Conservation (phyloP, 2,113 vertebrate species). For the Poeciliopsis prolifica region DNA sequence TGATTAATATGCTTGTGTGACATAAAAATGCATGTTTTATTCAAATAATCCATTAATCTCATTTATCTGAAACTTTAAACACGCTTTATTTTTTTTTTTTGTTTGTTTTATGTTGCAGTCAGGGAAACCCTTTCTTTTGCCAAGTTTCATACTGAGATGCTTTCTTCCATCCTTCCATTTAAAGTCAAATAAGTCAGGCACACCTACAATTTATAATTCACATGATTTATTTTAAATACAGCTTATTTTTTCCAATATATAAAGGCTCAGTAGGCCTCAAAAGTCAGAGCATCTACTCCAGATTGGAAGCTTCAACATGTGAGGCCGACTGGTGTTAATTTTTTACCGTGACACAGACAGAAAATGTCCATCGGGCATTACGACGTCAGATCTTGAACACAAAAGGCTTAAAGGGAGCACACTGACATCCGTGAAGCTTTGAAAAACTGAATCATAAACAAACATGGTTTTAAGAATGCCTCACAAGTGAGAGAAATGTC, state of each 20-base stretch:
- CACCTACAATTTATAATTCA: conserved; percentile 27
- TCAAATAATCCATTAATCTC: conserved; percentile 13
- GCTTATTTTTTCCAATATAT: conserved; percentile 74
- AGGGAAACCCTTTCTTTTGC: not conserved
- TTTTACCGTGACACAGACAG: conserved; percentile 29
- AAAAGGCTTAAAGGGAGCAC: conserved; percentile 50
- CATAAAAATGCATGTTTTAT: conserved; percentile 17
- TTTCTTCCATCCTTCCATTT: not conserved
- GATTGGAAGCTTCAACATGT: conserved; percentile 45
- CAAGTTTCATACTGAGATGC: not conserved
- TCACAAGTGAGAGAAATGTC: conserved; percentile 36
- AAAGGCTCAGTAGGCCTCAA: conserved; percentile 20
- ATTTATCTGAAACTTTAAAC: not conserved
- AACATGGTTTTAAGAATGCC: conserved; percentile 53
- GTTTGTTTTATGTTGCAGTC: conserved; percentile 19
- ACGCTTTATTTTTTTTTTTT: too few relatives aligned
- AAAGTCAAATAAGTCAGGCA: conserved; percentile 17
- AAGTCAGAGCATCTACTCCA: conserved; percentile 7
- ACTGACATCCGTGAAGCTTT: conserved; percentile 60
- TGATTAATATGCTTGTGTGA: conserved; percentile 40
- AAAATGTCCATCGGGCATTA: conserved; percentile 18
- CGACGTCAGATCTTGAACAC: conserved; percentile 53
- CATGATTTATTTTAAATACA: conserved; percentile 76
- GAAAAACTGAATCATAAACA: conserved; percentile 67
- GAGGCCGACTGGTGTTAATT: conserved; percentile 29